Evolutionary conservation across 2,797 vertebrate genomes (phyloP).

Genomic region (Nannoperca obscura): DNA sequence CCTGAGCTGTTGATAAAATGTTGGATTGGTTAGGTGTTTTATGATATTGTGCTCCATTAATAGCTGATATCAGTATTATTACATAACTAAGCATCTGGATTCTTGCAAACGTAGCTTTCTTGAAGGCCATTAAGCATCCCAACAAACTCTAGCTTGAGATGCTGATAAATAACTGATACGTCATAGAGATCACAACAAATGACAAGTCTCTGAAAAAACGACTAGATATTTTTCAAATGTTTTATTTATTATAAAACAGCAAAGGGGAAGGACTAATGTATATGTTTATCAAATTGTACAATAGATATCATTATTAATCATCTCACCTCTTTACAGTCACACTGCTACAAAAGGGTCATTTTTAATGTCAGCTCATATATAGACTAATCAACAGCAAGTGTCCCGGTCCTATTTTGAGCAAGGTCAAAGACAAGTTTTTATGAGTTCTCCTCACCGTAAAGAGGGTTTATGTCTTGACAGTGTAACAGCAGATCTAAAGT

Average conservation of each 20-base stretch:
- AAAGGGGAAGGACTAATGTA: not conserved
- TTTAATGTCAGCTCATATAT: conserved; percentile 62
- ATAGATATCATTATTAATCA: not conserved
- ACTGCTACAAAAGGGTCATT: conserved; percentile 15
- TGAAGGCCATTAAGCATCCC: not conserved
- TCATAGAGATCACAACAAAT: not conserved
- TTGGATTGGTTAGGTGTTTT: conserved; percentile 33
- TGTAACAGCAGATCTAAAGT: conserved; percentile 23
- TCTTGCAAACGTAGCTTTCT: not conserved
- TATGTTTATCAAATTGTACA: not conserved
- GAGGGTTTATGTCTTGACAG: conserved; percentile 27
- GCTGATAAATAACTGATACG: not conserved
- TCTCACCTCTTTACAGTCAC: conserved; percentile 23
- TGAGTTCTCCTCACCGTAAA: conserved; percentile 29
- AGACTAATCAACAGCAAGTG: conserved; percentile 53
- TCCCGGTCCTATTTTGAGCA: conserved; percentile 52
- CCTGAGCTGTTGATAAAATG: conserved; percentile 38
- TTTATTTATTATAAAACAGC: not conserved
- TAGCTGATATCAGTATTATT: conserved; percentile 10
- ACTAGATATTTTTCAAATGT: not conserved
- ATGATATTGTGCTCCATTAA: conserved; percentile 45
- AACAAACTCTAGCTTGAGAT: not conserved
- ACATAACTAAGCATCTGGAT: not conserved
- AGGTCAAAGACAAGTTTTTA: conserved; percentile 43
- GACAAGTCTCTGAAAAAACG: not conserved